Conservation (phyloP, 2,888 invertebrate species). For the Cetonia aurata region DNA sequence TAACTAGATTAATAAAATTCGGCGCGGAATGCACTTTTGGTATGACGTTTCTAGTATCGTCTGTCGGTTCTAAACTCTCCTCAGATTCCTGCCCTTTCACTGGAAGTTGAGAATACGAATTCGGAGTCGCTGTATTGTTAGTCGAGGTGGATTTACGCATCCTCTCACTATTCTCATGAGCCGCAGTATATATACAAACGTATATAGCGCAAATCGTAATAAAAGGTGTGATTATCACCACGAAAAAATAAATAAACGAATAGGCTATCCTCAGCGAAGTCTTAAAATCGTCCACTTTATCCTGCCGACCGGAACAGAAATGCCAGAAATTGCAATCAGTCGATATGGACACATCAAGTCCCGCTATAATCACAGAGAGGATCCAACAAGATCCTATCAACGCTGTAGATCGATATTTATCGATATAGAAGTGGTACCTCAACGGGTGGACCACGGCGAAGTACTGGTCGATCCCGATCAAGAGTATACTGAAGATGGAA, state of each 20-base stretch:
- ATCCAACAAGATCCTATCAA: constrained; percentile 69
- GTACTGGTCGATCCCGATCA: constrained; percentile 76
- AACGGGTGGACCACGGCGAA: constrained; percentile 76
- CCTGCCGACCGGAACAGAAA: constrained; percentile 57
- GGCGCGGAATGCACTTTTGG: constrained; percentile 63
- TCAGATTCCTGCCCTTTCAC: constrained; percentile 62
- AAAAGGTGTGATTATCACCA: constrained; percentile 70
- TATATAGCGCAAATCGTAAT: constrained; percentile 80
- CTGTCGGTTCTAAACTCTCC: constrained; percentile 66
- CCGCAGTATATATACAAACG: constrained; percentile 80
- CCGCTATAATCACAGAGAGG: constrained; percentile 65
- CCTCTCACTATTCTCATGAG: constrained; percentile 78
- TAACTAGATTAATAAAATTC: constrained; percentile 30
- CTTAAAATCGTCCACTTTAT: not conserved
- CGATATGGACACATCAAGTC: constrained; percentile 67
- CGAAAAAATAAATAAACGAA: constrained; percentile 65
- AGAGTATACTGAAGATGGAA: constrained; percentile 73
- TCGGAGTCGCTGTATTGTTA: constrained; percentile 69
- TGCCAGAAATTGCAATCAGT: constrained; percentile 67
- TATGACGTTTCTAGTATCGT: constrained; percentile 58
- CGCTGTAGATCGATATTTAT: constrained; percentile 67
- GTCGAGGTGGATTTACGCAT: constrained; percentile 66
- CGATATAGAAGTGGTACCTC: constrained; percentile 72
- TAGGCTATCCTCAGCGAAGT: constrained; percentile 57
- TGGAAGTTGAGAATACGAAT: constrained; percentile 66